Evolutionary conservation across 1,140 invertebrate species (phyloP).

Genomic region (Hylaeus volcanicus): DNA sequence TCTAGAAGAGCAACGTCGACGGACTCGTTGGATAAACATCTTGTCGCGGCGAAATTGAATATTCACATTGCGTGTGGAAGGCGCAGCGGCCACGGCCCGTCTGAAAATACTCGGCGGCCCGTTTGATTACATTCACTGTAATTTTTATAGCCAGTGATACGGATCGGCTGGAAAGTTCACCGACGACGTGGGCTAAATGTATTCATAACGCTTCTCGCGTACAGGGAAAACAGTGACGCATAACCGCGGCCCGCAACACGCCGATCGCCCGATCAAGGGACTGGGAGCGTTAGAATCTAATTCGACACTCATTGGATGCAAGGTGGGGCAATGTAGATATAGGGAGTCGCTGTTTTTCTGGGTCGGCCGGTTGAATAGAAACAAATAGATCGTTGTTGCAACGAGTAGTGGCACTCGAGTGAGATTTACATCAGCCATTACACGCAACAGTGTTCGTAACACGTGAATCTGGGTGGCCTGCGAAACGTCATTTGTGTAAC

Average conservation of each 20-base stretch:
- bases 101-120: conserved; percentile 12
- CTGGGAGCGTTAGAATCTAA: not conserved
- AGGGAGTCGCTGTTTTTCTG: not conserved
- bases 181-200: not conserved
- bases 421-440: no score
- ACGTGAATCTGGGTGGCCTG: no score
- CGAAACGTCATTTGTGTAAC: no score
- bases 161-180: not conserved
- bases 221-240: not conserved
- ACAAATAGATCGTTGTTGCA: no score
- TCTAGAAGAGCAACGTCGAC: not conserved
- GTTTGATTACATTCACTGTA: conserved; percentile 22
- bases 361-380: not conserved
- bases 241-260: not conserved
- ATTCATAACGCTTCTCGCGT: not conserved
- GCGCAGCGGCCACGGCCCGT: conserved; percentile 10
- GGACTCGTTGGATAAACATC: not conserved
- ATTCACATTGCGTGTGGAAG: conserved; percentile 47
- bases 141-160: not conserved
- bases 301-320: not conserved
- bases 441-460: no score
- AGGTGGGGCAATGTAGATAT: not conserved
- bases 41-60: conserved; percentile 44
- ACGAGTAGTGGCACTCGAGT: no score
- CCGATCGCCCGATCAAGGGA: not conserved